Evolutionary conservation across 2,797 vertebrate species (phyloP).

Genomic region (Paratrypauchen microcephalus): DNA sequence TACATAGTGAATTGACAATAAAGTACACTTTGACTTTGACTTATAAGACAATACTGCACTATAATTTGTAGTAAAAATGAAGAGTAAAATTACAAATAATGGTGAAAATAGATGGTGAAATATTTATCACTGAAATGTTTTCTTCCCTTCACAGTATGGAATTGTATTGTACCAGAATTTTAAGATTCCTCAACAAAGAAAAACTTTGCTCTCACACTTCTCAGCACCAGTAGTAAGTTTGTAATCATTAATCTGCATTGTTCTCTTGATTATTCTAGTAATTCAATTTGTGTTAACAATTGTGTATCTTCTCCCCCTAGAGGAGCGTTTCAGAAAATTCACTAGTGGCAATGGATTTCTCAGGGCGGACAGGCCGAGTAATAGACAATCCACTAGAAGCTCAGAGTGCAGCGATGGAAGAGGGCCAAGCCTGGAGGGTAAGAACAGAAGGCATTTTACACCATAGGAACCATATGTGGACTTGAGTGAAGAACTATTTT

Average conservation of each 20-base stretch:
- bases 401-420: slow-evolving; percentile 96
- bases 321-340: slow-evolving; percentile 98
- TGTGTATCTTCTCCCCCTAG: slow-evolving; percentile 72
- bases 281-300: slow-evolving; percentile 12
- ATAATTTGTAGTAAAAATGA: background rate
- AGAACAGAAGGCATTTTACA: slow-evolving; percentile 26
- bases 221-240: slow-evolving; percentile 88
- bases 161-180: slow-evolving; percentile 96
- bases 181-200: slow-evolving; percentile 91
- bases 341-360: slow-evolving; percentile 99
- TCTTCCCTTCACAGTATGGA: slow-evolving; percentile 83
- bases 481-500: too few relatives aligned
- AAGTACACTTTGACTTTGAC: too few relatives aligned
- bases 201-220: slow-evolving; percentile 86
- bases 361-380: slow-evolving; percentile 95
- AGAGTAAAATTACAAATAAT: background rate
- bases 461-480: too few relatives aligned
- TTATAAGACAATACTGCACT: background rate
- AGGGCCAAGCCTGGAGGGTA: slow-evolving; percentile 98
- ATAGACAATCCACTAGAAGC: slow-evolving; percentile 97
- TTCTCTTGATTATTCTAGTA: background rate
- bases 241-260: background rate
- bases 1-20: too few relatives aligned
- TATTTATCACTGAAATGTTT: background rate
- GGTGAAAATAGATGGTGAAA: background rate